Percentiles rank a stretch among this genome's conserved stretches.
These are phyloP conservation scores for Cyclophora albipunctata DNA, from an alignment of 2,888 invertebrate species.

Conservation along the genomic window DNA sequence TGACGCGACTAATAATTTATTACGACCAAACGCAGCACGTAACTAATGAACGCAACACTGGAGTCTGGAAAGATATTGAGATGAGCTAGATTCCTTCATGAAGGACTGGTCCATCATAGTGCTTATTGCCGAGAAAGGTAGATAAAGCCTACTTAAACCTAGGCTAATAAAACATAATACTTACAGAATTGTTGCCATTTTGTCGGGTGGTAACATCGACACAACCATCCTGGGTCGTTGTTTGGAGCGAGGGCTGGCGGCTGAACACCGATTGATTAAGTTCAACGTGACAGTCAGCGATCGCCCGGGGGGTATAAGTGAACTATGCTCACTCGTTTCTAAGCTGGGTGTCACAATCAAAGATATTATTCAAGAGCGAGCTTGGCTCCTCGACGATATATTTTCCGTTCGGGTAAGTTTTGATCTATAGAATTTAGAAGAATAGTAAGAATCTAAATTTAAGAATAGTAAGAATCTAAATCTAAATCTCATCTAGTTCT, in stretches of 20 bases:
- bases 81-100: no score
- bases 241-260: conserved; percentile 90
- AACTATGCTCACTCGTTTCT: conserved; percentile 84
- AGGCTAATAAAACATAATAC: background rate
- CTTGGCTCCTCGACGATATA: conserved; percentile 93
- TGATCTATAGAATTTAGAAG: no score
- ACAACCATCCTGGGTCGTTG: conserved; percentile 92
- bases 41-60: no score
- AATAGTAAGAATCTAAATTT: no score
- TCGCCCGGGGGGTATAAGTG: conserved; percentile 91
- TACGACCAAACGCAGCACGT: no score
- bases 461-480: no score
- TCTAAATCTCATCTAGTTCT: no score
- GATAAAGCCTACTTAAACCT: no score
- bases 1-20: no score
- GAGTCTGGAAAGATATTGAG: no score
- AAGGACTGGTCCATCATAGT: no score
- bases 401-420: conserved; percentile 73
- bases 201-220: conserved; percentile 94
- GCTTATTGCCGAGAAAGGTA: no score
- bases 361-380: conserved; percentile 96
- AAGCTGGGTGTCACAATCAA: conserved; percentile 92
- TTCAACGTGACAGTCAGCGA: conserved; percentile 83
- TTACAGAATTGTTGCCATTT: conserved; percentile 85
- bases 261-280: conserved; percentile 83